Percentiles rank a stretch among this genome's conserved stretches.
phyloP scores from a whole-genome alignment of 2,113 vertebrate species.

The Prolemur simus region DNA sequence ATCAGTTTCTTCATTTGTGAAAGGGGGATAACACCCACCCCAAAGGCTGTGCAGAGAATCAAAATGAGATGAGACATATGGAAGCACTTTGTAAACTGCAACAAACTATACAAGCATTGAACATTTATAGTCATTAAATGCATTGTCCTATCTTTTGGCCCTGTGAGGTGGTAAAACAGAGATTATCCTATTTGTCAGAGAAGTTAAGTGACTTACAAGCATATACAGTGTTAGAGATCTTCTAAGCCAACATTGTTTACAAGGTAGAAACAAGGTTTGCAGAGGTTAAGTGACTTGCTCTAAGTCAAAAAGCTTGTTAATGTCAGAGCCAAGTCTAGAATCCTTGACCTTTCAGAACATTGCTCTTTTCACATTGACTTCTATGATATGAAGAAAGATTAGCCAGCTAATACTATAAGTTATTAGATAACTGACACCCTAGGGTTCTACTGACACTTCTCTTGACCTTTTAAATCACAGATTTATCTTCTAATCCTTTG shows the following conservation, averaged over 20 bases:
- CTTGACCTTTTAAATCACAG: background rate
- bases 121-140: background rate
- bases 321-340: background rate
- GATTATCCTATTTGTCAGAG: background rate
- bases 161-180: background rate
- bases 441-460: background rate
- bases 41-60: background rate
- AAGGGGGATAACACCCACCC: background rate
- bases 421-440: background rate
- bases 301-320: background rate
- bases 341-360: background rate
- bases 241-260: background rate
- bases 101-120: background rate
- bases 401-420: background rate
- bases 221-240: background rate
- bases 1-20: background rate
- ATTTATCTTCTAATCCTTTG: background rate
- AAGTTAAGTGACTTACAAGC: background rate
- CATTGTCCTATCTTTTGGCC: background rate
- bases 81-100: background rate
- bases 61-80: background rate
- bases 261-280: background rate
- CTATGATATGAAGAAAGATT: background rate
- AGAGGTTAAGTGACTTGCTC: background rate
- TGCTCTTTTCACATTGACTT: background rate